These are phyloP conservation scores for Psittacula derbiana DNA, from an alignment of 2,797 vertebrate genomes.

Conservation along the genomic window DNA sequence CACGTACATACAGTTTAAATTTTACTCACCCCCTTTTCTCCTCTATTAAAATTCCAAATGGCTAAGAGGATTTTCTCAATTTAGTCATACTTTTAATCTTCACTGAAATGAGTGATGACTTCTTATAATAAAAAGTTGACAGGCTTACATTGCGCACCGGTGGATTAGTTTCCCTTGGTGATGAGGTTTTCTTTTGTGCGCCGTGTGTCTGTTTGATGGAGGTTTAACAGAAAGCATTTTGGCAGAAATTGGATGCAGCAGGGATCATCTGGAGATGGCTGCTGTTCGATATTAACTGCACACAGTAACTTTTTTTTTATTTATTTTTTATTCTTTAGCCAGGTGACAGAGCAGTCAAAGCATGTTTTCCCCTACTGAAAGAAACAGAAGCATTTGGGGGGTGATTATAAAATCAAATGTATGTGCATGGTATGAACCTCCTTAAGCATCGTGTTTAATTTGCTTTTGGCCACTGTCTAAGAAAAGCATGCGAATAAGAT, in stretches of 20 bases:
- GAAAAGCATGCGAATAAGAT: background rate
- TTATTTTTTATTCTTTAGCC: constrained; percentile 69
- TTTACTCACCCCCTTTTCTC: constrained; percentile 83
- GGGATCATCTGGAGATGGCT: constrained; percentile 96
- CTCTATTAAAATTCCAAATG: constrained; percentile 97
- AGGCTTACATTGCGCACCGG: constrained; percentile 95
- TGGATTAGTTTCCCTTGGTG: constrained; percentile 99
- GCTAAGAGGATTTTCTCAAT: constrained; percentile 99
- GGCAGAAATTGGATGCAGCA: constrained; percentile 99
- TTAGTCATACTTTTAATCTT: constrained; percentile 99
- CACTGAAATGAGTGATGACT: constrained; percentile 99
- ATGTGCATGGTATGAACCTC: background rate
- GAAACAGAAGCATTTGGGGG: background rate
- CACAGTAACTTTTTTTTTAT: constrained; percentile 81
- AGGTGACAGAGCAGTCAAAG: constrained; percentile 75
- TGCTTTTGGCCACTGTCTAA: constrained; percentile 57
- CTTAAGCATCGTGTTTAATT: constrained; percentile 42
- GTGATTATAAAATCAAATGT: constrained; percentile 39
- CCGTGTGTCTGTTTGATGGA: constrained; percentile 98
- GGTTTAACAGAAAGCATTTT: constrained; percentile 97
- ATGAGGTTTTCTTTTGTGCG: constrained; percentile 98
- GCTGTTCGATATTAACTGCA: constrained; percentile 93
- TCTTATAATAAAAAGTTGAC: constrained; percentile 98
- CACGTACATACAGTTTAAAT: constrained; percentile 72
- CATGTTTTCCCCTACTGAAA: constrained; percentile 56